phyloP scores from a whole-genome alignment of 2,797 vertebrate species.

The Mormyrops boulengeri region DNA sequence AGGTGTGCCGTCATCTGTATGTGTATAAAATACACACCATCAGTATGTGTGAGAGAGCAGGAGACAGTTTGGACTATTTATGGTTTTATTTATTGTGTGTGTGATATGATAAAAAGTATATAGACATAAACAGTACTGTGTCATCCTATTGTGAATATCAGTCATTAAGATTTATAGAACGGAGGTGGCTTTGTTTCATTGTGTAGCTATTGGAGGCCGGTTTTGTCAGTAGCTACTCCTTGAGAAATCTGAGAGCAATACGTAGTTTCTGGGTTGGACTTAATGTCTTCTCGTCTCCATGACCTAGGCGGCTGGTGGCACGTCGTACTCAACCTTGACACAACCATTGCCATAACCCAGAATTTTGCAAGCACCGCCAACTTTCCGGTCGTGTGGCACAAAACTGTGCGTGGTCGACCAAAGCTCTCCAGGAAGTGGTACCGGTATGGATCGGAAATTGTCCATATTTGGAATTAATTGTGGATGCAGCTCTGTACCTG shows the following conservation, averaged over 20 bases:
- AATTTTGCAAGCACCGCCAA: constrained; percentile 78
- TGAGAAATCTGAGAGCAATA: neutral
- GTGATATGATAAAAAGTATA: neutral
- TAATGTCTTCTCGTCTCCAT: neutral
- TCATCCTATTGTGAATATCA: neutral
- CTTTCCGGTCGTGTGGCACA: constrained; percentile 79
- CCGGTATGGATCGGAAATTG: constrained; percentile 51
- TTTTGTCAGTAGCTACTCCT: neutral
- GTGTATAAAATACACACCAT: neutral
- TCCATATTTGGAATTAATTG: neutral
- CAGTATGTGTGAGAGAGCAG: neutral
- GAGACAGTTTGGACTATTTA: neutral
- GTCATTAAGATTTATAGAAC: neutral
- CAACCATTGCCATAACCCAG: constrained; percentile 85
- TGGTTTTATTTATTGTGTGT: neutral
- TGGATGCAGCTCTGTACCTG: neutral
- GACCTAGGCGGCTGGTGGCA: constrained; percentile 94
- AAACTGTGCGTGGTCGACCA: constrained; percentile 74
- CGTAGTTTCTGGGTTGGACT: neutral
- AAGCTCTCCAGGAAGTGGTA: constrained; percentile 77
- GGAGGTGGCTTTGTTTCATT: neutral
- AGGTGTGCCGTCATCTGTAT: neutral
- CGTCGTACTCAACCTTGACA: constrained; percentile 92
- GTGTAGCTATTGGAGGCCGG: neutral
- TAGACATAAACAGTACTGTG: neutral